Evolutionary conservation across 2,797 vertebrate species (phyloP).

Genomic region (Neosilurus hyrtlii): DNA sequence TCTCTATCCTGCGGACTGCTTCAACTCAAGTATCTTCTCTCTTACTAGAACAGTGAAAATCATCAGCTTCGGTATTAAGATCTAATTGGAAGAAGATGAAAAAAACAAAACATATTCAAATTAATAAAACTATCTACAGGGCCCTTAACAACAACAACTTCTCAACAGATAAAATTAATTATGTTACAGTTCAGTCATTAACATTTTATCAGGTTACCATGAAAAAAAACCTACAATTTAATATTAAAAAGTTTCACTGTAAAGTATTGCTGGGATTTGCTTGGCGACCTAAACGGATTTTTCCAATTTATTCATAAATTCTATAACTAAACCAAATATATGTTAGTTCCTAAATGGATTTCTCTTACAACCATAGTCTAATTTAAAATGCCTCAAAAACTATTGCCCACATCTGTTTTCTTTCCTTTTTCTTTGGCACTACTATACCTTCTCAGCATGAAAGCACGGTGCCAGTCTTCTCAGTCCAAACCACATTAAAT

Average conservation of each 20-base stretch:
- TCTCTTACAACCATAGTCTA: conserved; percentile 52
- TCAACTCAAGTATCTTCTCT: not conserved
- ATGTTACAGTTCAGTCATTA: not conserved
- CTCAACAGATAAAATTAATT: not conserved
- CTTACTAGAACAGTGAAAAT: conserved; percentile 3
- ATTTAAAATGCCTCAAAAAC: conserved; percentile 56
- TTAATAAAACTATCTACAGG: not conserved
- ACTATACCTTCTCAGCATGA: conserved; percentile 52
- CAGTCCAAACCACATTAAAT: conserved; percentile 36
- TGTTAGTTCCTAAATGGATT: conserved; percentile 48
- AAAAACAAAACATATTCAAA: not conserved
- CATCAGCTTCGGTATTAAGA: not conserved
- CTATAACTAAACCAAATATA: conserved; percentile 61
- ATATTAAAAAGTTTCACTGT: not conserved
- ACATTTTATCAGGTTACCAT: not conserved
- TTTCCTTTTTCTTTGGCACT: conserved; percentile 54
- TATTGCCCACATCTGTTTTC: conserved; percentile 71
- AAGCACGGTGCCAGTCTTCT: conserved; percentile 56
- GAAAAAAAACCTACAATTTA: not conserved
- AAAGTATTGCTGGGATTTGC: not conserved
- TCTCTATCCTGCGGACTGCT: not conserved
- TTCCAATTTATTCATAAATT: conserved; percentile 63
- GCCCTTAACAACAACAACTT: not conserved
- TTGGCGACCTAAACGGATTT: conserved; percentile 50
- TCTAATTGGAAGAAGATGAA: not conserved